phyloP scores from a whole-genome alignment of 1,140 invertebrate species.

The Palaemon carinicauda region DNA sequence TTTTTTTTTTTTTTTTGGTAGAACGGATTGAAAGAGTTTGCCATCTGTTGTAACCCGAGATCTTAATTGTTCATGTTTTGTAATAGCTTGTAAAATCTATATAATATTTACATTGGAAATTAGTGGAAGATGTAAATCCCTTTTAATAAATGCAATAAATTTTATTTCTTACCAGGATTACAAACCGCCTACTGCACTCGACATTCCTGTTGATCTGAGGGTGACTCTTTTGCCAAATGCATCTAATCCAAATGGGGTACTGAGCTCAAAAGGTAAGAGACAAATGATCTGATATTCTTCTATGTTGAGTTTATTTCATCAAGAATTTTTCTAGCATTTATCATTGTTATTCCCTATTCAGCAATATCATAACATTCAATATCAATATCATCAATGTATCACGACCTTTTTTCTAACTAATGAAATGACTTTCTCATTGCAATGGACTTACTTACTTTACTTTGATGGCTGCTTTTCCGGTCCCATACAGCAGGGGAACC shows the following conservation, averaged over 20 bases:
- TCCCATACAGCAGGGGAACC: too few species aligned
- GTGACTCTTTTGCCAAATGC: constrained; percentile 77
- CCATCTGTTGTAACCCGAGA: too few species aligned
- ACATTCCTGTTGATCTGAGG: constrained; percentile 86
- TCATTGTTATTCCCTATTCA: too few species aligned
- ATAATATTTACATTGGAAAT: not conserved
- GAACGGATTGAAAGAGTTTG: too few species aligned
- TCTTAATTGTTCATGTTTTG: too few species aligned
- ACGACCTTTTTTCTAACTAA: too few species aligned
- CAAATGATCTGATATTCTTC: not conserved
- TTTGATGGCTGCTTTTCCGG: too few species aligned
- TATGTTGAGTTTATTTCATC: not conserved
- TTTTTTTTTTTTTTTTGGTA: too few species aligned
- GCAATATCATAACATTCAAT: too few species aligned
- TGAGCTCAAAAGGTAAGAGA: constrained; percentile 78
- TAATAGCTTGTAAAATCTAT: not conserved
- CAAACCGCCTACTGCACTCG: constrained; percentile 81
- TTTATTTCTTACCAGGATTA: constrained; percentile 71
- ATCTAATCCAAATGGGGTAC: constrained; percentile 75
- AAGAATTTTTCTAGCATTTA: not conserved
- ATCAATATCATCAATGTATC: too few species aligned
- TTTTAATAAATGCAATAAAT: not conserved
- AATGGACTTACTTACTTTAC: too few species aligned
- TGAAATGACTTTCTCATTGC: too few species aligned
- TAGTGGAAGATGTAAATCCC: not conserved